Base-by-base conservation (phyloP, 2,113 vertebrate genomes). In the Pogona vitticeps region DNA sequence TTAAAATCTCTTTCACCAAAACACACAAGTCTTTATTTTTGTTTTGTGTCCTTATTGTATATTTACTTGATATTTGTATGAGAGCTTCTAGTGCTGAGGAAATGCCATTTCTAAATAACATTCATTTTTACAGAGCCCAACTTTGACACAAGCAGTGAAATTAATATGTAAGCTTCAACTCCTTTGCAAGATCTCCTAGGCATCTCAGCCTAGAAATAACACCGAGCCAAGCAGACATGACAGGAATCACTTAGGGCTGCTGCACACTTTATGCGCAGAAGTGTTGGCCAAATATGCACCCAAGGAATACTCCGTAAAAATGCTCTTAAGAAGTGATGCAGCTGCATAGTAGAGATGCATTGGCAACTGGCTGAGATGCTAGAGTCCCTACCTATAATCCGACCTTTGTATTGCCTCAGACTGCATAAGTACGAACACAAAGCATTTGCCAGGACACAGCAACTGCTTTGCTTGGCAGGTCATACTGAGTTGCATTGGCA, bases 51-150 rank as follows among this genome's bases (percentile, higher is more conserved):
- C 38, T 52, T 61, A 23, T 78, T 10, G 20, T 82, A 28, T n/a
- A 40, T 79, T 33, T 78, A 87, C 36, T 77, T 76, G 59, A 59
- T 65, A 83, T 78, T 86, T 89, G 6, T 70, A 58, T 59, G 56
- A n/a, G 0, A 0, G 10, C 75, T 88, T 83, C 84, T 85, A 83
- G 46, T 26, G 83, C 82, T 65, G 83, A 75, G 85, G 26, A 0
- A 68, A 21, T 76, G 42, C 13, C 14, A 42, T 4, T 71, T 85
- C 23, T 85, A 72, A 75, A 79, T 21, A 80, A 46, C 31, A 26
- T 18, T 59, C 83, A 59, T 73, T 83, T 85, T 42, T 52, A 52
- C 61, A 33, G 21, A 76, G 83, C 73, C 61, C 52, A 61, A 67
- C n/a, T 71, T 33, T 17, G 75, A 67, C 59, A 85, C n/a, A 77